phyloP scores from a whole-genome alignment of 1,140 invertebrate species.

The Brachionus sp. region DNA sequence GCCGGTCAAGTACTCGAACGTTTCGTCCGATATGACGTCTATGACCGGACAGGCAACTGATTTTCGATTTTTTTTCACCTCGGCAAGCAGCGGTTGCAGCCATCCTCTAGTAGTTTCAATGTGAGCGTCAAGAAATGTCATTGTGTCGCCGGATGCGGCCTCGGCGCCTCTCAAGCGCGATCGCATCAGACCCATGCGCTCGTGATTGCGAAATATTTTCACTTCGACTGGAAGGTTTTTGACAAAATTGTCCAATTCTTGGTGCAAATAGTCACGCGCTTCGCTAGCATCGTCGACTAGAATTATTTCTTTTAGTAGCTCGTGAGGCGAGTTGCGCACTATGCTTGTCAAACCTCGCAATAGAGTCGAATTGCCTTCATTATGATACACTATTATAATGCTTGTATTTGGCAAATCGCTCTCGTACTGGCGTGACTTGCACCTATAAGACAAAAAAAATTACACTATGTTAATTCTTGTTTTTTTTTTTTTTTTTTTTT shows the following conservation, averaged over 20 bases:
- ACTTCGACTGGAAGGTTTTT: constrained; percentile 70
- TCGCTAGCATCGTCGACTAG: constrained; percentile 86
- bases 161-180: constrained; percentile 65
- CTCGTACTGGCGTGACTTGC: constrained; percentile 52
- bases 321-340: constrained; percentile 81
- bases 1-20: constrained; percentile 37
- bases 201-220: constrained; percentile 14
- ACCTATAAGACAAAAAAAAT: constrained; percentile 58
- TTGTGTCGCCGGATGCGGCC: constrained; percentile 83
- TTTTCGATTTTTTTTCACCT: constrained; percentile 67
- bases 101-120: constrained; percentile 95
- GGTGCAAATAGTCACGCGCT: constrained; percentile 43
- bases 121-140: constrained; percentile 92
- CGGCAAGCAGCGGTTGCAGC: constrained; percentile 81
- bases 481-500: too few species aligned
- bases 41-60: constrained; percentile 36
- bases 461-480: too few species aligned
- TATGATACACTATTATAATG: constrained; percentile 95
- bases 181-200: constrained; percentile 42
- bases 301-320: constrained; percentile 83
- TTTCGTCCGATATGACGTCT: constrained; percentile 43
- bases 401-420: constrained; percentile 65
- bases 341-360: constrained; percentile 92
- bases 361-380: constrained; percentile 94
- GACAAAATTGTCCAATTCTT: constrained; percentile 73